Evolutionary conservation across 1,140 invertebrate genomes (phyloP), one percentile per base, ranked within the genome.

Genomic region (Riptortus pedestris): DNA sequence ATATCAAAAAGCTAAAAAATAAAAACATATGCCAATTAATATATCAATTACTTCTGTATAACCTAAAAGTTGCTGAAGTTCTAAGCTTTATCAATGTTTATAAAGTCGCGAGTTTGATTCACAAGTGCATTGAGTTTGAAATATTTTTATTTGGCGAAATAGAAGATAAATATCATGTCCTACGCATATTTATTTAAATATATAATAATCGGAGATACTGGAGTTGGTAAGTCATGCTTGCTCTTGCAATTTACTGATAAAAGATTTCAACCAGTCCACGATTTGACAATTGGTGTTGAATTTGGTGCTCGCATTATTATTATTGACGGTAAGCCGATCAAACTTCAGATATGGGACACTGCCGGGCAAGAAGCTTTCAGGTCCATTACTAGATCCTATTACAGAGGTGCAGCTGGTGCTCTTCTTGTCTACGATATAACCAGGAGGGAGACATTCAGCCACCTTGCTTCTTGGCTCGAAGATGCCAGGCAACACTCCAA

Each of bases 181-280:
- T 99, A 99, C 84, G 93, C 96, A 57, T 99, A 98, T 81, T 83
- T 99, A 69, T 99, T 99, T 78, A 99, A 99, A 82, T 99, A 99
- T 78, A 99, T 99, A 73, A 98, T 99, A 72, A 99, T 99, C 76
- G 96, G 96, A 64, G 96, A 99, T 78, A 98, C 96, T 80, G 95
- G 95, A 78, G 95, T 98, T 65, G 95, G 95, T 62, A 98, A 98
- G 76, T 98, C 96, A 70, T 99, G 97, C 80, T 83, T 99, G 31
- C 80, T 99, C 59, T 82, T 99, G 43, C 97, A 99, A 77, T 99
- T 99, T 74, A 99, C 97, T 65, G 96, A 99, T 77, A 99, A 99
- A 78, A 84, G 97, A 74, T 99, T 99, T 81, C 97, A 99, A 74
- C 97, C 97, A 12, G 96, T 99, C 28, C 97, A 99, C 80, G 97